Evolutionary conservation across 2,888 invertebrate genomes (phyloP), one percentile per base, ranked within the genome.

Genomic region (Cabera pusaria): DNA sequence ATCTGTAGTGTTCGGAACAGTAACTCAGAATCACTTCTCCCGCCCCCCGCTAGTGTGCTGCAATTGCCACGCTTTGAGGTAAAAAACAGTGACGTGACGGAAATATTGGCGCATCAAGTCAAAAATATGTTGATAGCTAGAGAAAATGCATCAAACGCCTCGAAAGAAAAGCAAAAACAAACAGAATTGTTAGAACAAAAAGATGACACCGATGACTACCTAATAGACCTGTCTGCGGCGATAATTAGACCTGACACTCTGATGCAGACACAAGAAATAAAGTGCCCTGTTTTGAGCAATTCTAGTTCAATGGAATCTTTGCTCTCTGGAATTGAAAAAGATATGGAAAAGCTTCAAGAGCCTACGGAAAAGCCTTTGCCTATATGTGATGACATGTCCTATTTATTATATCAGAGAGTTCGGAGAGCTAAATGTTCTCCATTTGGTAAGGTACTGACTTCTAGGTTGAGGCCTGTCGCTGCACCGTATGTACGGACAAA

Each of bases 51-150:
- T 0, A 67, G 60, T 28, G 65, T 68, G 21, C 43, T 81, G 17
- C 69, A 72, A 1, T 55, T 78, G 22, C 80, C 83, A 2, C 63
- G 66, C 1, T 62, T 80, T 11, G 45, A 48, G 14, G 43, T 61
- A 2, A 64, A 61, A 9, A 59, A 65, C 3, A 73, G 68, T 34
- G 65, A 75, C 2, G 79, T 79, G 19, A 63, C 59, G 8, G 63
- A 56, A 27, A 61, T 79, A 6, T 59, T 83, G 1, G 72, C 76
- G 1, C 66, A 69, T 51, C 86, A 85, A 55, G 57, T 86, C 2
- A 68, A 72, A 1, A 86, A 85, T 38, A 86, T 85, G 83, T 61
- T 85, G 18, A 78, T 72, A 56, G 76, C 81, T 1, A 80, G 75
- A 57, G 80, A 84, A 44, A 60, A 64, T 16, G 70, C 65, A 37